Base-by-base conservation (phyloP, 2,888 invertebrate species). In the Morpho deidamia region DNA sequence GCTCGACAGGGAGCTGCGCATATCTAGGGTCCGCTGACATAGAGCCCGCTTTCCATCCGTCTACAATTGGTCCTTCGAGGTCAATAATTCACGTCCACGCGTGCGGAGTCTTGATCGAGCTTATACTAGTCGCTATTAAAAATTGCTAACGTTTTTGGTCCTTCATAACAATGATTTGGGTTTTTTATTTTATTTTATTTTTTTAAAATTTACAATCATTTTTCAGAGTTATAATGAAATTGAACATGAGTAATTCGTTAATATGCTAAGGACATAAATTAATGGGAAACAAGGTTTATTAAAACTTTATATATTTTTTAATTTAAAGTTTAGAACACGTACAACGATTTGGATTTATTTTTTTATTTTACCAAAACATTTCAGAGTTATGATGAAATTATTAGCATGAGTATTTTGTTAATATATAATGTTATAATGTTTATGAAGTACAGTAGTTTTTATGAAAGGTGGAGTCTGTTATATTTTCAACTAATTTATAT, bases 1-100 rank as follows among this genome's bases (percentile, higher is more conserved):
- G 62, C 90, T 96, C 48, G 92, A 92, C 75, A 87, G 91, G 67
- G 92, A 92, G 70, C 81, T 92, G 55, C 90, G 91, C 64, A 81
- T 90, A 57, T 83, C 90, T 62, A 87, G 91, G 62, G 63, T 79
- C 63, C 88, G 85, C 86, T 88, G 87, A 89, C 85, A 78, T 60
- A 70, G 72, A 63, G 75, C 81, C 66, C 77, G 82, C 59, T 55
- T 64, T 23, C 73, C 72, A 52, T 70, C 79, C 48, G 71, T 72
- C 59, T 69, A 71, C 71, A 71, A 75, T 62, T 64, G 70, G 60
- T 71, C 82, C 35, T 65, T 69, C 59, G 72, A 77, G 40, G 59
- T 68, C 52, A 63, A 67, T 56, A 64, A 69, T 56, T 63, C 69
- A 38, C 71, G 73, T 44, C 64, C 69, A 43, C 78, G 86, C 49